Conservation (phyloP, 2,888 invertebrate species). For the Pantelozetes paolii region DNA sequence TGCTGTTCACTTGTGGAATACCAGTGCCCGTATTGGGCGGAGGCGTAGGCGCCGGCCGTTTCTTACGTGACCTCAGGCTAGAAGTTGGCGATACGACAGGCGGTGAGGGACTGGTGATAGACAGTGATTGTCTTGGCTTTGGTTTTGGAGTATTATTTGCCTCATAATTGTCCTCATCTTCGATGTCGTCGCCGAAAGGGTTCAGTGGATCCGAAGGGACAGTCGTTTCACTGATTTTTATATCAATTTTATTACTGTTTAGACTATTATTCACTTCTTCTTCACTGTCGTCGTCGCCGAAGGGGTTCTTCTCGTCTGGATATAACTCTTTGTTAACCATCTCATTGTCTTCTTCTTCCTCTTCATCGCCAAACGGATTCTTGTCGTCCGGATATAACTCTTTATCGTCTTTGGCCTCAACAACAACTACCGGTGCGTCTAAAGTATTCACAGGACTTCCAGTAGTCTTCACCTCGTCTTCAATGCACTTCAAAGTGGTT, state of each 20-base stretch:
- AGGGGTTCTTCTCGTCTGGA: conserved; percentile 78
- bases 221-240: no score
- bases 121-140: conserved; percentile 16
- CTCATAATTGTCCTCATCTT: conserved; percentile 32
- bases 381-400: conserved; percentile 68
- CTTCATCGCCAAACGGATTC: conserved; percentile 79
- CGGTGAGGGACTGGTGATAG: conserved; percentile 45
- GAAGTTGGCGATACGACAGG: conserved; percentile 40
- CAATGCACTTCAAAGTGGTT: neutral
- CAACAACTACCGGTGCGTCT: neutral
- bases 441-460: neutral
- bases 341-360: conserved; percentile 54
- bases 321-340: conserved; percentile 55
- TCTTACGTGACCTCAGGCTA: conserved; percentile 55
- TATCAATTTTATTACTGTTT: neutral
- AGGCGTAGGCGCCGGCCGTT: conserved; percentile 64
- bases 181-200: conserved; percentile 46
- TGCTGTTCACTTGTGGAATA: conserved; percentile 33
- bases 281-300: conserved; percentile 65
- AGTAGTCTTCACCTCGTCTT: neutral
- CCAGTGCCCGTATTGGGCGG: conserved; percentile 43
- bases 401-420: neutral
- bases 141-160: conserved; percentile 62
- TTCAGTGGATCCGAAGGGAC: conserved; percentile 45
- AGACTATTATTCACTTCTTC: conserved; percentile 38